A percentile compares a stretch with the other conserved stretches of the same genome.
Evolutionary conservation across 2,888 invertebrate genomes (phyloP).

Genomic region (Dichetophora obliterata): DNA sequence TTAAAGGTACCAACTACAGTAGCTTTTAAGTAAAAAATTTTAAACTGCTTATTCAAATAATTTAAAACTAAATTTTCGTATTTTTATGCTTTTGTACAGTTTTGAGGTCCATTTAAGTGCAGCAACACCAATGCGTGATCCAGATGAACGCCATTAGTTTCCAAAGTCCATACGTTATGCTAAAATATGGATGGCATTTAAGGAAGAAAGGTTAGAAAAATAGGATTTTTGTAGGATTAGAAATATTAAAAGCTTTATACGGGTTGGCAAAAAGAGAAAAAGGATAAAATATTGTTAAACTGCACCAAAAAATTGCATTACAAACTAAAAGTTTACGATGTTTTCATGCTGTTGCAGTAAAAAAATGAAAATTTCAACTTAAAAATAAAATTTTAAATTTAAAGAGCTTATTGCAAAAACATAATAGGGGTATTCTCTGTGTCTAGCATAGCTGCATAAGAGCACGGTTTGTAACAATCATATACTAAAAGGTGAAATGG

Average conservation of each 20-base stretch:
- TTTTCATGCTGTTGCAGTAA: too few relatives aligned
- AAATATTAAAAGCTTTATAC: neutral
- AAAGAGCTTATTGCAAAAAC: too few relatives aligned
- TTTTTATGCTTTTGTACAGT: neutral
- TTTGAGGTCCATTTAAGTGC: constrained; percentile 11
- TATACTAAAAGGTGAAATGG: too few relatives aligned
- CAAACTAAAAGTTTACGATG: neutral
- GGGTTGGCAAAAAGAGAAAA: neutral
- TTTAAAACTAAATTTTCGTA: neutral
- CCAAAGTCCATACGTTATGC: constrained; percentile 60
- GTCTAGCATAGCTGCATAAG: too few relatives aligned
- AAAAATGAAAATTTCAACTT: too few relatives aligned
- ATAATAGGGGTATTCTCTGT: too few relatives aligned
- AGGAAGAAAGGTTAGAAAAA: constrained; percentile 7
- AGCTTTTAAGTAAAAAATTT: constrained; percentile 10
- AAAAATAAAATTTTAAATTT: too few relatives aligned
- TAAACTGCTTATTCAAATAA: neutral
- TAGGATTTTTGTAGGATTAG: constrained; percentile 1
- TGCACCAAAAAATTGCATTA: neutral
- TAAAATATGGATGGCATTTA: constrained; percentile 54
- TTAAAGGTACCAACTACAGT: constrained; percentile 26
- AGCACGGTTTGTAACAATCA: too few relatives aligned
- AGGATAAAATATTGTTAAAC: neutral
- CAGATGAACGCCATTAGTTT: constrained; percentile 59
- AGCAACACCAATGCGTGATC: constrained; percentile 56